These are phyloP conservation scores for Leptinotarsa rubiginosa DNA, from an alignment of 2,888 invertebrate species.

Conservation along the genomic window DNA sequence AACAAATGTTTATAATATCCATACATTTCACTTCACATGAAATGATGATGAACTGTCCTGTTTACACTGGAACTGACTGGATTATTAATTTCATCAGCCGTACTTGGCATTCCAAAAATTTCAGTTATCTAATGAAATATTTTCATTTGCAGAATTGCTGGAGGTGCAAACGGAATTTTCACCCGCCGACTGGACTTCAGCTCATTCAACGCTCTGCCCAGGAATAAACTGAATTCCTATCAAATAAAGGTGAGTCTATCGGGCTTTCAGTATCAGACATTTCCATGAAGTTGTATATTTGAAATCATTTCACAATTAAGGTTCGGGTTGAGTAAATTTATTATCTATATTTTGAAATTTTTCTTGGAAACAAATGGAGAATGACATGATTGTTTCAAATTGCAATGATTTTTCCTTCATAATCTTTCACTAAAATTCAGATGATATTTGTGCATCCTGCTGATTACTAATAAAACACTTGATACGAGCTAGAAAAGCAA, in stretches of 20 bases:
- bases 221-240: conserved; percentile 97
- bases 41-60: neutral
- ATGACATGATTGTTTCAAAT: too few relatives aligned
- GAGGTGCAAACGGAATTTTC: conserved; percentile 93
- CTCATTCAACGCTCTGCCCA: conserved; percentile 92
- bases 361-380: too few relatives aligned
- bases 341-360: too few relatives aligned
- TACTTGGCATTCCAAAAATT: neutral
- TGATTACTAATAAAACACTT: too few relatives aligned
- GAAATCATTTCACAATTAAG: neutral
- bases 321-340: too few relatives aligned
- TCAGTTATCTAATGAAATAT: conserved; percentile 28
- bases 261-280: neutral
- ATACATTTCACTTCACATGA: neutral
- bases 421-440: too few relatives aligned
- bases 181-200: conserved; percentile 93
- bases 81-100: too few relatives aligned
- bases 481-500: too few relatives aligned
- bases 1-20: too few relatives aligned
- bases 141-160: conserved; percentile 78
- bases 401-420: too few relatives aligned
- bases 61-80: neutral
- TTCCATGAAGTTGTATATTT: neutral
- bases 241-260: conserved; percentile 90
- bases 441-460: too few relatives aligned